These are phyloP conservation scores for Pterocles gutturalis DNA, from an alignment of 2,113 vertebrate species.

Conservation along the genomic window DNA sequence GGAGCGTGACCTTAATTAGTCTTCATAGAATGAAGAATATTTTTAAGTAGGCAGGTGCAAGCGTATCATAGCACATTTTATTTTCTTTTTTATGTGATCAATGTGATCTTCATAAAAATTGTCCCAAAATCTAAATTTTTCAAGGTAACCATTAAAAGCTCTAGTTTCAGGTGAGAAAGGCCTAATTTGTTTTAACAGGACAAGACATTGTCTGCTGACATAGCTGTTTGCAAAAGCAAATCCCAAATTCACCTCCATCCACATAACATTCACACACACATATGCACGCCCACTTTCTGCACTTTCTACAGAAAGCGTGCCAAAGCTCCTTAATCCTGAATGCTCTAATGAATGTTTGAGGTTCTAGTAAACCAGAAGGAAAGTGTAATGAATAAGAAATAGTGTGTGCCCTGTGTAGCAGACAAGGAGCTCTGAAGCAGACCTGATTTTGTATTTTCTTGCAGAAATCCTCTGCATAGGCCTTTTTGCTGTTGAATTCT, in stretches of 20 bases:
- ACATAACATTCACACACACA: background rate
- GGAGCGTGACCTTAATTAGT: background rate
- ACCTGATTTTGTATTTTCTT: background rate
- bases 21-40: background rate
- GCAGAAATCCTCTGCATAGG: background rate
- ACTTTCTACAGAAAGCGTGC: background rate
- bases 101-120: background rate
- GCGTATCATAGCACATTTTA: background rate
- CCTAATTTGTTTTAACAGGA: background rate
- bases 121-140: background rate
- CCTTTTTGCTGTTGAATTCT: background rate
- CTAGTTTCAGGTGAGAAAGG: background rate
- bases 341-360: background rate
- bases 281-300: background rate
- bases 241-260: conserved; percentile 9
- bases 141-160: background rate
- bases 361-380: background rate
- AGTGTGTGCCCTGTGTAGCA: background rate
- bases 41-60: conserved; percentile 1
- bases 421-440: background rate
- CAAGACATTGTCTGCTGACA: background rate
- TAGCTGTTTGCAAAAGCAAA: background rate
- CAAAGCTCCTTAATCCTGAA: background rate
- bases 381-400: background rate
- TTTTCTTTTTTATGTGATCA: background rate